Percentiles rank a stretch among this genome's conserved stretches.
phyloP scores from a whole-genome alignment of 2,888 invertebrate genomes.

The Antheraea assamensis region DNA sequence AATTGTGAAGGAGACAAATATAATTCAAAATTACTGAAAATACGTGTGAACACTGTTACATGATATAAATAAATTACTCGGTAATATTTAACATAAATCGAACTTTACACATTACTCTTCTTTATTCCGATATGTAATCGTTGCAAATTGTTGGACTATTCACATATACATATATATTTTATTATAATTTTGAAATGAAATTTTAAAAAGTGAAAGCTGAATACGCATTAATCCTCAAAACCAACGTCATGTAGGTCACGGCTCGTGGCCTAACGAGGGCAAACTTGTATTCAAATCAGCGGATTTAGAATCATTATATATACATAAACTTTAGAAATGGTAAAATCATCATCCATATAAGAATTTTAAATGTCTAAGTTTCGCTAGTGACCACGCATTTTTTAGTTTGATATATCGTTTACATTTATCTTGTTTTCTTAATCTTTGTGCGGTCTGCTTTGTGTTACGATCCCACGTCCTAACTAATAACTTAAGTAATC shows the following conservation, averaged over 20 bases:
- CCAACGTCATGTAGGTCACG: constrained; percentile 24
- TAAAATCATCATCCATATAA: constrained; percentile 1
- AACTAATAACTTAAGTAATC: too few species aligned
- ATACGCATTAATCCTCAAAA: constrained; percentile 25
- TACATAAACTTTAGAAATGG: constrained; percentile 4
- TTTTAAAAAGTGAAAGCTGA: constrained; percentile 26
- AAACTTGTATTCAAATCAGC: constrained; percentile 23
- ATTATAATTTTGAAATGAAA: constrained; percentile 1
- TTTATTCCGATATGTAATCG: background rate
- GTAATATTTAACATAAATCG: background rate
- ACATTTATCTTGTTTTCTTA: background rate
- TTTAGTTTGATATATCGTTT: background rate
- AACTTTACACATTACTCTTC: background rate
- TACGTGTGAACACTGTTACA: background rate
- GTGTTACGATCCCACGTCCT: too few species aligned
- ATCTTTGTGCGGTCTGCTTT: background rate
- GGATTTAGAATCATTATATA: constrained; percentile 8
- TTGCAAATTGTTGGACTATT: background rate
- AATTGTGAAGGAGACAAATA: too few species aligned
- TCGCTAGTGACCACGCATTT: background rate
- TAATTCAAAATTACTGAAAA: background rate
- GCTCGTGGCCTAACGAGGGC: constrained; percentile 26
- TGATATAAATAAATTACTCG: background rate
- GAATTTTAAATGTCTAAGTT: constrained; percentile 9
- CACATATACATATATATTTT: background rate